These are phyloP conservation scores for Bombus pascuorum DNA, from an alignment of 1,140 invertebrate species.

Conservation along the genomic window DNA sequence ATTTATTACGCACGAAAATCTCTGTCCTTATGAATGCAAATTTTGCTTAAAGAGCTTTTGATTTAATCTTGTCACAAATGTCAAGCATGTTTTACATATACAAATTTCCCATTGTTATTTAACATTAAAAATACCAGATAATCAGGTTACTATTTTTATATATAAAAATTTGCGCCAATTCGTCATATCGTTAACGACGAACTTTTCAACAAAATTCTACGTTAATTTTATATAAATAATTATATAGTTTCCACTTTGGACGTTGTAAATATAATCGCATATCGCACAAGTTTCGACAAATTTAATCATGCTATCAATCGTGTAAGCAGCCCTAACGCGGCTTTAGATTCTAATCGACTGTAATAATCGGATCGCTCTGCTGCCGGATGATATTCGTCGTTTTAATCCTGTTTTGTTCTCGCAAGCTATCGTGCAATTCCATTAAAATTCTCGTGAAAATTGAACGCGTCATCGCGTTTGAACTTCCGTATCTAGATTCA, in stretches of 20 bases:
- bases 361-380: neutral
- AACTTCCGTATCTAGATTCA: neutral
- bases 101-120: too few relatives aligned
- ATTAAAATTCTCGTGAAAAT: neutral
- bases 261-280: neutral
- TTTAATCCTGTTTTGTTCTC: slow-evolving; percentile 7
- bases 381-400: neutral
- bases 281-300: neutral
- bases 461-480: neutral
- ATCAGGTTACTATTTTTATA: too few relatives aligned
- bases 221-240: neutral
- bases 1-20: slow-evolving; percentile 20
- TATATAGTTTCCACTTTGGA: too few relatives aligned
- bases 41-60: neutral
- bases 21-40: neutral
- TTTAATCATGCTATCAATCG: neutral
- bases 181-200: too few relatives aligned
- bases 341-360: slow-evolving; percentile 18
- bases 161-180: too few relatives aligned
- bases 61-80: neutral
- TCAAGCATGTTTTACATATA: neutral
- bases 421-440: neutral
- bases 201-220: neutral
- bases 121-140: too few relatives aligned
- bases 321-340: slow-evolving; percentile 17